phyloP scores from a whole-genome alignment of 2,797 vertebrate genomes.

The Sitta carolinensis region DNA sequence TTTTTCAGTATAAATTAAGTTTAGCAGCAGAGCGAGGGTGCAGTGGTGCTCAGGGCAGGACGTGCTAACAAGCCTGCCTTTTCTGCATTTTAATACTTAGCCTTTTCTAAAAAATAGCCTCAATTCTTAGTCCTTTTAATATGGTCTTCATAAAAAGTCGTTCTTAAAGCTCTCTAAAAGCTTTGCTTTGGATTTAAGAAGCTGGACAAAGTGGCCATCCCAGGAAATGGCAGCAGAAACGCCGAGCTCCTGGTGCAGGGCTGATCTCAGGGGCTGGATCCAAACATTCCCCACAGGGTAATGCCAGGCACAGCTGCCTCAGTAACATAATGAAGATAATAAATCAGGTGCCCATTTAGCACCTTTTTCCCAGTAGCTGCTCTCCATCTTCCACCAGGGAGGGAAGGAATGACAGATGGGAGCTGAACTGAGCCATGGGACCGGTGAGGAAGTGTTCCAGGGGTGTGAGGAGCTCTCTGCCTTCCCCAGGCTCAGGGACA shows the following conservation, averaged over 20 bases:
- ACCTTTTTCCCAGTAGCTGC: not conserved
- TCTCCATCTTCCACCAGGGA: not conserved
- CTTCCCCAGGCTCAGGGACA: not conserved
- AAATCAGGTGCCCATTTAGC: not conserved
- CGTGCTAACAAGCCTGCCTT: not conserved
- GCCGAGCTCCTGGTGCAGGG: not conserved
- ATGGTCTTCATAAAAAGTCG: not conserved
- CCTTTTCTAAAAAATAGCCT: conserved; percentile 16
- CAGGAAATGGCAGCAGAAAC: not conserved
- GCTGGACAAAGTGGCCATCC: not conserved
- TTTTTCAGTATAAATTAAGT: not conserved
- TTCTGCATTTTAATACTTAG: not conserved
- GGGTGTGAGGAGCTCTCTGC: not conserved
- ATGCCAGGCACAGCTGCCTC: not conserved
- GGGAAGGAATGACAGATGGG: not conserved
- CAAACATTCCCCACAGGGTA: not conserved
- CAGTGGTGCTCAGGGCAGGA: not conserved
- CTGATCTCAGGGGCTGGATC: accelerated
- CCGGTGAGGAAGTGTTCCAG: not conserved
- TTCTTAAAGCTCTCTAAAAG: not conserved
- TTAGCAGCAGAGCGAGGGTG: not conserved
- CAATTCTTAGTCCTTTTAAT: not conserved
- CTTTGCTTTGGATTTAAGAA: not conserved
- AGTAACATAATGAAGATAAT: not conserved
- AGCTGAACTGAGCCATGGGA: not conserved